Conservation (phyloP, 2,888 invertebrate genomes). For the Parnassius orleans region DNA sequence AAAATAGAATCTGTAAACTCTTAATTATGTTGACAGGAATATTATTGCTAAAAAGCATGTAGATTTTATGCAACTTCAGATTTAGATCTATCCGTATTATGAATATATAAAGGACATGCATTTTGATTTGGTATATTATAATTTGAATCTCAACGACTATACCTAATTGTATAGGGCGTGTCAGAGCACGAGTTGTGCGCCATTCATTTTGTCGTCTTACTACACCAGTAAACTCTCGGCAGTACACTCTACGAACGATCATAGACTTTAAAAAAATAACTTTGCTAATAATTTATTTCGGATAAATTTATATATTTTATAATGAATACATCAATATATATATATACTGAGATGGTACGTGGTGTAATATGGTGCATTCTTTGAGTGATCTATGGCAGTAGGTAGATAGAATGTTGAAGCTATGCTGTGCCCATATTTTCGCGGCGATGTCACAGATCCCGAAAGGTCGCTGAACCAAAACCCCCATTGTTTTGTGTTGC, state of each 20-base stretch:
- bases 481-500: constrained; percentile 77
- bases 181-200: constrained; percentile 62
- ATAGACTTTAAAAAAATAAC: background rate
- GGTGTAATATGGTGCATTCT: constrained; percentile 22
- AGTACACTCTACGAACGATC: background rate
- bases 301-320: background rate
- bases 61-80: no score
- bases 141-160: constrained; percentile 69
- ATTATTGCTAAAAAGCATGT: no score
- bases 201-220: constrained; percentile 62
- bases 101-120: no score
- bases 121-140: constrained; percentile 43
- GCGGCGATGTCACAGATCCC: constrained; percentile 73
- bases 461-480: constrained; percentile 75
- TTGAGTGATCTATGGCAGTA: constrained; percentile 35
- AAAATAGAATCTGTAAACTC: no score
- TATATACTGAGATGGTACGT: constrained; percentile 16
- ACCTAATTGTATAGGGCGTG: constrained; percentile 69
- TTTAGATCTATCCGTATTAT: no score
- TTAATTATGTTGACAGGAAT: no score
- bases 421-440: constrained; percentile 71
- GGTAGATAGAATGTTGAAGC: constrained; percentile 50
- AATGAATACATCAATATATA: background rate
- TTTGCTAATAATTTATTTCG: background rate
- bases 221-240: constrained; percentile 28